phyloP scores from a whole-genome alignment of 30 jellyfish, hydroid and myxozoan genomes.

The Phacellophora camtschatica region DNA sequence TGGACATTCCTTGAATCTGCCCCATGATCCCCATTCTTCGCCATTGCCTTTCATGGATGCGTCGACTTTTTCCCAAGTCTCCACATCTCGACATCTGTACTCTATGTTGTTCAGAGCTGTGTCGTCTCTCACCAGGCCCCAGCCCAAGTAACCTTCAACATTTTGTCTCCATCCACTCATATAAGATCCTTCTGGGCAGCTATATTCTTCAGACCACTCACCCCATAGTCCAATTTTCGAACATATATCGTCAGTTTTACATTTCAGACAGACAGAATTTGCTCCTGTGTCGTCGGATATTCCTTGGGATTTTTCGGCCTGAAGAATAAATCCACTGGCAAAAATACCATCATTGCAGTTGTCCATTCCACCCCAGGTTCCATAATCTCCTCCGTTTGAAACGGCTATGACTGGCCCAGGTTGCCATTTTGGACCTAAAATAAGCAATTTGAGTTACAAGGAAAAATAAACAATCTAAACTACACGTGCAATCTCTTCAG shows the following conservation, averaged over 20 bases:
- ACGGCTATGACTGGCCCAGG: background rate
- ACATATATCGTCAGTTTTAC: slow-evolving; percentile 15
- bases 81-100: slow-evolving; percentile 25
- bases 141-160: slow-evolving; percentile 3
- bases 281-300: slow-evolving; percentile 29
- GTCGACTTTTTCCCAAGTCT: slow-evolving; percentile 12
- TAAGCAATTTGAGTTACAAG: too few relatives aligned
- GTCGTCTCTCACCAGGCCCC: slow-evolving; percentile 17
- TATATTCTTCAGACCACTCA: slow-evolving; percentile 25
- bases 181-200: slow-evolving; percentile 27
- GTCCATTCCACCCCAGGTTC: slow-evolving; percentile 48
- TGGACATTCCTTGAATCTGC: slow-evolving; percentile 32
- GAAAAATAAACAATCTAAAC: too few relatives aligned
- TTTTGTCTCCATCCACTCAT: slow-evolving; percentile 57
- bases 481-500: too few relatives aligned
- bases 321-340: slow-evolving; percentile 19
- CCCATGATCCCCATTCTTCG: slow-evolving; percentile 10
- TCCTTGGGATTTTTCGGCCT: slow-evolving; percentile 2
- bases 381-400: slow-evolving; percentile 12
- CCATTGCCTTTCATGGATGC: slow-evolving; percentile 1
- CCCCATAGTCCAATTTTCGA: slow-evolving; percentile 59
- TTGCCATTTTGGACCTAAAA: slow-evolving; percentile 41
- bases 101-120: slow-evolving; percentile 33
- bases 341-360: slow-evolving; percentile 8
- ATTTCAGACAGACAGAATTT: slow-evolving; percentile 33